phyloP scores from a whole-genome alignment of 2,113 vertebrate species.

The Neolamprologus cancellatus region DNA sequence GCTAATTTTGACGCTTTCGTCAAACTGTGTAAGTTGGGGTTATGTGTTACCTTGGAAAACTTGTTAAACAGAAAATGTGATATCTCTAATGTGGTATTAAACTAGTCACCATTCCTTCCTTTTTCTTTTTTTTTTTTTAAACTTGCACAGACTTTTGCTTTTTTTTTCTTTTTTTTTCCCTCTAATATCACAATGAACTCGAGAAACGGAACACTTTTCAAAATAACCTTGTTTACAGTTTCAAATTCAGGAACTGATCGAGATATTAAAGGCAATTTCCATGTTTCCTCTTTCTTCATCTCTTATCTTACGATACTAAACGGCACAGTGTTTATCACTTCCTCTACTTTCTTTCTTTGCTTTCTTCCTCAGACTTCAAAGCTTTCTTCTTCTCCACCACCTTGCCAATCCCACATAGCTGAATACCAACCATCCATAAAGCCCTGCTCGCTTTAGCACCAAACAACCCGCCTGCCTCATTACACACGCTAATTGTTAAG shows the following conservation, averaged over 20 bases:
- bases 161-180: background rate
- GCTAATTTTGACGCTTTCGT: background rate
- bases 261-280: background rate
- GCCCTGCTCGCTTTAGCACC: slow-evolving; percentile 36
- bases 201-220: background rate
- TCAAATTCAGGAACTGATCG: background rate
- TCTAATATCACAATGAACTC: background rate
- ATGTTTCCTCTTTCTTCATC: background rate
- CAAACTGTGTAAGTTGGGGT: background rate
- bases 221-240: background rate
- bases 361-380: slow-evolving; percentile 39
- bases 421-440: slow-evolving; percentile 43
- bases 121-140: background rate
- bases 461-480: slow-evolving; percentile 49
- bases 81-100: background rate
- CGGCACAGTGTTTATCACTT: slow-evolving; percentile 27
- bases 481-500: slow-evolving; percentile 53
- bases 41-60: slow-evolving; percentile 8
- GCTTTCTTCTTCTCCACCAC: background rate
- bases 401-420: slow-evolving; percentile 40
- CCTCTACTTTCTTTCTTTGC: slow-evolving; percentile 14
- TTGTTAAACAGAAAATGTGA: background rate
- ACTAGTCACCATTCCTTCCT: background rate
- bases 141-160: background rate
- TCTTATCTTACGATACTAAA: background rate